Conservation (phyloP, 2,113 vertebrate species). For the Scatophagus argus region DNA sequence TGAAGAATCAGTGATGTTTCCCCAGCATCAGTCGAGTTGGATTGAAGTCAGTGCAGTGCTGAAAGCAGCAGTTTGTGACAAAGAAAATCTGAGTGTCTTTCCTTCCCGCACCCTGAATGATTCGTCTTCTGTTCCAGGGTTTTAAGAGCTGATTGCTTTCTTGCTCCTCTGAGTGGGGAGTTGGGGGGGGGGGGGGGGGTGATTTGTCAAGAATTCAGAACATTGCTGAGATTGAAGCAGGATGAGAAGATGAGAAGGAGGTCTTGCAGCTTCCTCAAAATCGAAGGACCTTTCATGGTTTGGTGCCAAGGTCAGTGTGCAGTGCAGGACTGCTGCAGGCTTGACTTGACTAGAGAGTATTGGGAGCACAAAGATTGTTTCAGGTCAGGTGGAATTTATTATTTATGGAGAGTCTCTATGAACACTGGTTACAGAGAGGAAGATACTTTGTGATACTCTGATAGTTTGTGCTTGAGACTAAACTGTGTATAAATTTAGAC, state of each 20-base stretch:
- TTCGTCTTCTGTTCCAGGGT: not conserved
- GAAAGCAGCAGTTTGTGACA: not conserved
- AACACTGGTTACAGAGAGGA: not conserved
- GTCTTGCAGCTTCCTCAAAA: not conserved
- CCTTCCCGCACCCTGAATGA: not conserved
- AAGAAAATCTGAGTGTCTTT: not conserved
- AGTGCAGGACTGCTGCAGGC: constrained; percentile 12
- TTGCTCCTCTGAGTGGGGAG: constrained; percentile 18
- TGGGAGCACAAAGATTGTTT: not conserved
- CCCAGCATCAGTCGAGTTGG: not conserved
- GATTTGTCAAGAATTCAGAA: constrained; percentile 32
- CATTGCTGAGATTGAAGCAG: not conserved
- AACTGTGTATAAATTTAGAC: constrained; percentile 23
- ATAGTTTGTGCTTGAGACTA: constrained; percentile 2
- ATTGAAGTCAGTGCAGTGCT: constrained; percentile 18
- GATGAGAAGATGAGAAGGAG: not conserved
- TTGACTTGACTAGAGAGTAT: not conserved
- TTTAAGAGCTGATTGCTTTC: constrained; percentile 38
- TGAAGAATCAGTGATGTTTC: no score
- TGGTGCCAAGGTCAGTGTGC: constrained; percentile 36
- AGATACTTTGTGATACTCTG: no score
- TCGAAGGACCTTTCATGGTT: constrained; percentile 22
- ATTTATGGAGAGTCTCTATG: constrained; percentile 14
- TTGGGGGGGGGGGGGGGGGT: not conserved
- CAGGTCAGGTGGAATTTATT: constrained; percentile 12